These are phyloP conservation scores for Palythoa grandis DNA, from an alignment of 92 coral and sea anemone genomes.

Conservation along the genomic window DNA sequence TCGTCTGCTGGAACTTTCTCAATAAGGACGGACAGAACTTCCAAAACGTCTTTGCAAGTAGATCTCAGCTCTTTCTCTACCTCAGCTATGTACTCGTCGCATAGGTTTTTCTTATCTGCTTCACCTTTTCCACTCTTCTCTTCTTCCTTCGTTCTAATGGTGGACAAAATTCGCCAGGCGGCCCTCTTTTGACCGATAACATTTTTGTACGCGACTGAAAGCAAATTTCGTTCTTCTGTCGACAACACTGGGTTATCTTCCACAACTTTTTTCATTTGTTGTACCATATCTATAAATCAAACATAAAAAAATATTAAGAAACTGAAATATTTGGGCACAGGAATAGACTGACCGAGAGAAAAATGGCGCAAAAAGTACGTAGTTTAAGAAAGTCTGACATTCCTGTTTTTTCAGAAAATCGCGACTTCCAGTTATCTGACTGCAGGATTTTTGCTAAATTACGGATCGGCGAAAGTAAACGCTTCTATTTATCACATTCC, in stretches of 20 bases:
- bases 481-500: neutral
- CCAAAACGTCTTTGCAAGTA: slow-evolving; percentile 84
- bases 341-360: neutral
- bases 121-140: slow-evolving; percentile 2
- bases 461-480: neutral
- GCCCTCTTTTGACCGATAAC: slow-evolving; percentile 61
- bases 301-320: neutral
- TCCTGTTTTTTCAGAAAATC: neutral
- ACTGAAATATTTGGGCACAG: neutral
- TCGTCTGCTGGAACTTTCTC: slow-evolving; percentile 26
- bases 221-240: slow-evolving; percentile 64
- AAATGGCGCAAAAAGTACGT: neutral
- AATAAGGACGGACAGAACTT: slow-evolving; percentile 21
- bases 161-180: slow-evolving; percentile 63
- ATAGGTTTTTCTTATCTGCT: slow-evolving; percentile 21
- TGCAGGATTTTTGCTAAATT: neutral
- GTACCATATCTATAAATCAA: slow-evolving; percentile 47
- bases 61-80: slow-evolving; percentile 78
- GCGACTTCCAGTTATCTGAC: neutral
- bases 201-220: slow-evolving; percentile 65
- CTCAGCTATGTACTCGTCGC: slow-evolving; percentile 59
- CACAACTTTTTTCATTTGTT: slow-evolving; percentile 56
- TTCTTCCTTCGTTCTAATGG: slow-evolving; percentile 44
- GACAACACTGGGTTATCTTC: slow-evolving; percentile 49
- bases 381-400: neutral